phyloP scores from a whole-genome alignment of 1,140 invertebrate genomes.

The Psilanteris sp. region DNA sequence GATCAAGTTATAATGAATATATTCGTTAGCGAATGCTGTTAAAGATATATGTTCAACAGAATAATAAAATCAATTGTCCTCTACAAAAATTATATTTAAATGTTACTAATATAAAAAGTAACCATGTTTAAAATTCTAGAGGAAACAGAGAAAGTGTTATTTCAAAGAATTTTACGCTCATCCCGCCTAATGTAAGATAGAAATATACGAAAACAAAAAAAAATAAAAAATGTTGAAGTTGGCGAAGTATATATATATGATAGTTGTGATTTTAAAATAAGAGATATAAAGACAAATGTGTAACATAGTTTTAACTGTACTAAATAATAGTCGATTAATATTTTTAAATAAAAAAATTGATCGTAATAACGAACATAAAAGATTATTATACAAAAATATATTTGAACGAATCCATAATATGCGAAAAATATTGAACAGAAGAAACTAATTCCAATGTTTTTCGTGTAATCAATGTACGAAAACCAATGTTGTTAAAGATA shows the following conservation, averaged over 20 bases:
- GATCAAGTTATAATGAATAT: too few species aligned
- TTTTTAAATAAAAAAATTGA: slow-evolving; percentile 38
- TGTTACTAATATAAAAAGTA: slow-evolving; percentile 12
- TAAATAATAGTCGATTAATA: slow-evolving; percentile 37
- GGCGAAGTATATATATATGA: slow-evolving; percentile 34
- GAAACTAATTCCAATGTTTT: slow-evolving; percentile 20
- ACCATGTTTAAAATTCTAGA: slow-evolving; percentile 22
- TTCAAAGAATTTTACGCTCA: slow-evolving; percentile 41
- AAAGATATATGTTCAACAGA: slow-evolving; percentile 17
- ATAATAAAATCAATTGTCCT: slow-evolving; percentile 18
- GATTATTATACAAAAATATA: too few species aligned
- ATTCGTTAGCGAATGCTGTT: too few species aligned
- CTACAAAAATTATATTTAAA: slow-evolving; percentile 23
- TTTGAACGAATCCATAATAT: slow-evolving; percentile 8
- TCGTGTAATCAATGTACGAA: slow-evolving; percentile 29
- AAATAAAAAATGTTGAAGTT: slow-evolving; percentile 21
- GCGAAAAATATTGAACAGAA: slow-evolving; percentile 38
- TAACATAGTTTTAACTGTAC: slow-evolving; percentile 23
- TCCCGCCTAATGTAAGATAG: slow-evolving; percentile 35
- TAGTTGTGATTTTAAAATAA: slow-evolving; percentile 26
- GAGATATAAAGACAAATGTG: slow-evolving; percentile 22
- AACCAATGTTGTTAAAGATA: slow-evolving; percentile 3
- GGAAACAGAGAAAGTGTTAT: slow-evolving; percentile 30
- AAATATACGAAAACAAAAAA: slow-evolving; percentile 19
- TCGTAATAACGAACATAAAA: too few species aligned